Evolutionary conservation across 1,140 invertebrate species (phyloP).

Genomic region (Brachystomella parvula): DNA sequence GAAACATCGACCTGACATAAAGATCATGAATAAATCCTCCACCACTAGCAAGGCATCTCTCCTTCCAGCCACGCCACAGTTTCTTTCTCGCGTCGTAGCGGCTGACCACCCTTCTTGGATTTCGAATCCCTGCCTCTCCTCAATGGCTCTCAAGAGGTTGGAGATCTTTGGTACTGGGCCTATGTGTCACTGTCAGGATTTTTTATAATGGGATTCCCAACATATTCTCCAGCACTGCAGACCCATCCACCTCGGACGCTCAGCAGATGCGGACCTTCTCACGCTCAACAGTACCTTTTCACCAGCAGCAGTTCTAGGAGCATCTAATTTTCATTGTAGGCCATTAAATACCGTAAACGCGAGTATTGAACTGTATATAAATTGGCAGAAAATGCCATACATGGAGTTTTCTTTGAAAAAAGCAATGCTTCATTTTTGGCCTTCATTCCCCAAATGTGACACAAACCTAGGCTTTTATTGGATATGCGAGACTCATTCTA

Average conservation of each 20-base stretch:
- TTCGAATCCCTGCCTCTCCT: not conserved
- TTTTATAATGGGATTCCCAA: constrained; percentile 8
- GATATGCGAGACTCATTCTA: too few species aligned
- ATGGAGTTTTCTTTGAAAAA: too few species aligned
- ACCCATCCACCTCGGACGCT: not conserved
- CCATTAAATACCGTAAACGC: too few species aligned
- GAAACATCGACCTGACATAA: not conserved
- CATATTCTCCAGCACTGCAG: not conserved
- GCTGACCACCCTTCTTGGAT: not conserved
- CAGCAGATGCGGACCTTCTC: not conserved
- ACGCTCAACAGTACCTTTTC: too few species aligned
- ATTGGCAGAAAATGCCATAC: too few species aligned
- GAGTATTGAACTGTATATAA: too few species aligned
- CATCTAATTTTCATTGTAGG: too few species aligned
- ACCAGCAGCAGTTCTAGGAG: too few species aligned
- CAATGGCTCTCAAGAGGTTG: not conserved
- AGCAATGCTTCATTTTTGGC: too few species aligned
- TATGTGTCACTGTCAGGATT: constrained; percentile 2
- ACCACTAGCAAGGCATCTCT: not conserved
- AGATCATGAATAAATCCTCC: not conserved
- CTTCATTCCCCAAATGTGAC: too few species aligned
- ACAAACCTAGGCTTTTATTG: not conserved
- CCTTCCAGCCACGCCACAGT: not conserved
- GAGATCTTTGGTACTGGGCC: not conserved
- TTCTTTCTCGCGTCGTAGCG: not conserved